Evolutionary conservation across 2,113 vertebrate genomes (phyloP).

Genomic region (Neopipo cinnamomea): DNA sequence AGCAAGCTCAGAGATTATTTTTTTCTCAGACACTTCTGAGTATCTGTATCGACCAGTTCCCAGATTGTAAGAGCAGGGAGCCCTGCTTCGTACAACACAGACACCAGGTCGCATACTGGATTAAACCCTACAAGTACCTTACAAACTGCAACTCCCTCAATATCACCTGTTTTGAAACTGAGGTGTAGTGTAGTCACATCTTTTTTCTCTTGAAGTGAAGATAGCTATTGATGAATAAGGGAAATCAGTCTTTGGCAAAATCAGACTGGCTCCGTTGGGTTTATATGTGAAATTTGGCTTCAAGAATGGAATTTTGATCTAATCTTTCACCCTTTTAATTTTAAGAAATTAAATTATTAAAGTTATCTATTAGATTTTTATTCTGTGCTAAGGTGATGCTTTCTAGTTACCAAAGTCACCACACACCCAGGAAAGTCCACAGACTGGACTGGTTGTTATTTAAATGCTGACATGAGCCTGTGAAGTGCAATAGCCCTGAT

Average conservation of each 20-base stretch:
- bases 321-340: not conserved
- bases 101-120: not conserved
- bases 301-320: not conserved
- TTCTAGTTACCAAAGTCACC: not conserved
- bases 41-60: fast-evolving
- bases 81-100: not conserved
- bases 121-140: not conserved
- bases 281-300: not conserved
- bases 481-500: not conserved
- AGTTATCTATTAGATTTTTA: not conserved
- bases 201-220: not conserved
- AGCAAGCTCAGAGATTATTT: not conserved
- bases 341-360: not conserved
- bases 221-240: not conserved
- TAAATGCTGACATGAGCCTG: not conserved
- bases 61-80: not conserved
- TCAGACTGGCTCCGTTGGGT: not conserved
- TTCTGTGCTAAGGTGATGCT: not conserved
- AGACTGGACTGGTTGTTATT: not conserved
- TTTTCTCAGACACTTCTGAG: not conserved
- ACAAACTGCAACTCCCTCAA: not conserved
- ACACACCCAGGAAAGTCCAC: not conserved
- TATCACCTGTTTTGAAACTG: not conserved
- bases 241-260: not conserved
- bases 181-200: not conserved